Evolutionary conservation across 1,140 invertebrate species (phyloP).

Genomic region (Heterodera carotae): DNA sequence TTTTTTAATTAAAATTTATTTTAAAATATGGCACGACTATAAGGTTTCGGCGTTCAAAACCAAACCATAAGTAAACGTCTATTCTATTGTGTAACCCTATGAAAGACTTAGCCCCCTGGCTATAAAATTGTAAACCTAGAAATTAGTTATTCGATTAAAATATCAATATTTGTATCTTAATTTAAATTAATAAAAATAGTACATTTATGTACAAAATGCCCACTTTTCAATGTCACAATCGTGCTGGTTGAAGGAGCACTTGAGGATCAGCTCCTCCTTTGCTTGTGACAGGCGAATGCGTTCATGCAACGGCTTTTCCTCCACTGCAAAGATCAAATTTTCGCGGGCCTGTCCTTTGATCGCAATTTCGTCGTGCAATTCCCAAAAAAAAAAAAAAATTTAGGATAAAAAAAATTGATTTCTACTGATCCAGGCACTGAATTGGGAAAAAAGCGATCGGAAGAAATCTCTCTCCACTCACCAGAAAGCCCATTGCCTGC

Average conservation of each 20-base stretch:
- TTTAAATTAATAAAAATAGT: not conserved
- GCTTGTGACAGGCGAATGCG: constrained; percentile 55
- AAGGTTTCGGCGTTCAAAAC: too few species aligned
- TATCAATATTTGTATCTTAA: too few species aligned
- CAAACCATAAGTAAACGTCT: too few species aligned
- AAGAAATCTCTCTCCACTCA: constrained; percentile 20
- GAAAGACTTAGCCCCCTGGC: too few species aligned
- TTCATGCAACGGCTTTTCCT: constrained; percentile 48
- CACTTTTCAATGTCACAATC: constrained; percentile 63
- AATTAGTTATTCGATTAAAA: too few species aligned
- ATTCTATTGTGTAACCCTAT: too few species aligned
- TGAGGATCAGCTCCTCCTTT: constrained; percentile 60
- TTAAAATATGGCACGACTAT: too few species aligned
- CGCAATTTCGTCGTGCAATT: constrained; percentile 60
- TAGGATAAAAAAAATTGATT: not conserved
- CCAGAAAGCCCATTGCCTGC: constrained; percentile 60
- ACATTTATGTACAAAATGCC: constrained; percentile 11
- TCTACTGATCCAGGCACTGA: not conserved
- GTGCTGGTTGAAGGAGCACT: constrained; percentile 64
- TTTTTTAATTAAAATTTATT: too few species aligned
- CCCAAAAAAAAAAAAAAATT: constrained; percentile 44
- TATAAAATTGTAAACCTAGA: too few species aligned
- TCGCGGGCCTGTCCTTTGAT: constrained; percentile 59
- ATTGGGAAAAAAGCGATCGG: not conserved
- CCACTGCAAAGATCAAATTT: constrained; percentile 63